Evolutionary conservation across 2,888 invertebrate genomes (phyloP).

Genomic region (Nycteola revayana): DNA sequence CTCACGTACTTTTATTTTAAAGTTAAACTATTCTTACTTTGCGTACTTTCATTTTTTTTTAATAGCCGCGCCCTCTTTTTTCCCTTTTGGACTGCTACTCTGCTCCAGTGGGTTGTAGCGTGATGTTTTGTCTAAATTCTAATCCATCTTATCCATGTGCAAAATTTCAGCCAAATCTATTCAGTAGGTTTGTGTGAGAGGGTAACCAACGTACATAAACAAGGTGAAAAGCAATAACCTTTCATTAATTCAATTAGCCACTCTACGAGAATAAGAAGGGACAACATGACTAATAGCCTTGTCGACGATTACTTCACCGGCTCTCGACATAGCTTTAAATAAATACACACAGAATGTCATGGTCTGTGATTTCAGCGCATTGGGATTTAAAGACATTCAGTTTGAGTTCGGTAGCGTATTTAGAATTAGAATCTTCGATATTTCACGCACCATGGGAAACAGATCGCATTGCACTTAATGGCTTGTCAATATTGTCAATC

Average conservation of each 20-base stretch:
- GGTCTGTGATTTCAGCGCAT: conserved; percentile 13
- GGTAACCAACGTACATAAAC: too few relatives aligned
- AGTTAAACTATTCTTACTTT: too few relatives aligned
- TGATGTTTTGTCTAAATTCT: too few relatives aligned
- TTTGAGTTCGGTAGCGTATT: conserved; percentile 3
- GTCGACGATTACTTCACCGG: conserved; percentile 29
- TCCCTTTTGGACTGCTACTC: too few relatives aligned
- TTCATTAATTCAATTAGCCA: conserved; percentile 46
- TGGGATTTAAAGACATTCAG: conserved; percentile 6
- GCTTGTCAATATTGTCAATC: conserved; percentile 48
- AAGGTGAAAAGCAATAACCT: conserved; percentile 24
- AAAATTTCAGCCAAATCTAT: too few relatives aligned
- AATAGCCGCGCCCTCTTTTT: too few relatives aligned
- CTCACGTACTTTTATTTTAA: too few relatives aligned
- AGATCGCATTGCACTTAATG: conserved; percentile 7
- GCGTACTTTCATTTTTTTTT: too few relatives aligned
- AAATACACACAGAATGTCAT: conserved; percentile 14
- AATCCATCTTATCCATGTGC: too few relatives aligned
- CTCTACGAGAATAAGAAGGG: conserved; percentile 21
- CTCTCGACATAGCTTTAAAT: conserved; percentile 10
- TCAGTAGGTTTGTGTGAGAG: too few relatives aligned
- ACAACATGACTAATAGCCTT: conserved; percentile 20
- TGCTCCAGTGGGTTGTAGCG: too few relatives aligned
- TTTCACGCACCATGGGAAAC: conserved; percentile 36
- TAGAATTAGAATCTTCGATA: conserved; percentile 24